phyloP scores from a whole-genome alignment of 2,113 vertebrate genomes.

The Menidia beryllina region DNA sequence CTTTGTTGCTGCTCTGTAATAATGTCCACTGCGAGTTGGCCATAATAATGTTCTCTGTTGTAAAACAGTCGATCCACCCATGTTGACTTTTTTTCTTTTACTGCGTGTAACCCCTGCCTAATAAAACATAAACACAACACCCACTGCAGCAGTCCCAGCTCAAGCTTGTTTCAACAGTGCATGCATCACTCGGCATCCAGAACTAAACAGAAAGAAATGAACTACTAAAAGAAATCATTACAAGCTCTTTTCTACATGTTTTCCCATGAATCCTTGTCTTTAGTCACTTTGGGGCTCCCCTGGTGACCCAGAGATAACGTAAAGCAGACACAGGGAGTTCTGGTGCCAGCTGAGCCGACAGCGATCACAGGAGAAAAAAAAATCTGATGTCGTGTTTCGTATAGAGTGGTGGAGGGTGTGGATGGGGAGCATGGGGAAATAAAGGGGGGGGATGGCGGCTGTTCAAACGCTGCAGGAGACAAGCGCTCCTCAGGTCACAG shows the following conservation, averaged over 20 bases:
- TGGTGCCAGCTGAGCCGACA: constrained; percentile 76
- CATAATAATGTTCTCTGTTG: constrained; percentile 33
- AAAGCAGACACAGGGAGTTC: constrained; percentile 84
- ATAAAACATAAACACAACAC: constrained; percentile 5
- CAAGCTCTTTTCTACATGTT: constrained; percentile 69
- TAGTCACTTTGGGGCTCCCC: constrained; percentile 69
- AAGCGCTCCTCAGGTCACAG: constrained; percentile 48
- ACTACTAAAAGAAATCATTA: background rate
- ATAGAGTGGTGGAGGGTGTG: constrained; percentile 64
- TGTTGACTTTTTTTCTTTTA: constrained; percentile 31
- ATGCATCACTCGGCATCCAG: constrained; percentile 27
- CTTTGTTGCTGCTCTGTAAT: constrained; percentile 44
- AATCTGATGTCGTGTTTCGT: constrained; percentile 50
- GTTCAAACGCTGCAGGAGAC: constrained; percentile 71
- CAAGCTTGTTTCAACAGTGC: constrained; percentile 8
- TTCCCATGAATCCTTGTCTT: constrained; percentile 72
- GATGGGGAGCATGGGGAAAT: constrained; percentile 42
- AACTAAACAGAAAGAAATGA: constrained; percentile 15
- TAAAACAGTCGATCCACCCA: constrained; percentile 46
- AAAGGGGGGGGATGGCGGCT: constrained; percentile 28
- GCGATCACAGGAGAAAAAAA: constrained; percentile 58
- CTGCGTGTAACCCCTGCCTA: constrained; percentile 33
- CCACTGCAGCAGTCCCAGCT: constrained; percentile 16
- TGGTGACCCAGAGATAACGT: constrained; percentile 85
- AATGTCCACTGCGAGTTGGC: constrained; percentile 56